Evolutionary conservation across 2,888 invertebrate species (phyloP).

Genomic region (Lithophane socia): DNA sequence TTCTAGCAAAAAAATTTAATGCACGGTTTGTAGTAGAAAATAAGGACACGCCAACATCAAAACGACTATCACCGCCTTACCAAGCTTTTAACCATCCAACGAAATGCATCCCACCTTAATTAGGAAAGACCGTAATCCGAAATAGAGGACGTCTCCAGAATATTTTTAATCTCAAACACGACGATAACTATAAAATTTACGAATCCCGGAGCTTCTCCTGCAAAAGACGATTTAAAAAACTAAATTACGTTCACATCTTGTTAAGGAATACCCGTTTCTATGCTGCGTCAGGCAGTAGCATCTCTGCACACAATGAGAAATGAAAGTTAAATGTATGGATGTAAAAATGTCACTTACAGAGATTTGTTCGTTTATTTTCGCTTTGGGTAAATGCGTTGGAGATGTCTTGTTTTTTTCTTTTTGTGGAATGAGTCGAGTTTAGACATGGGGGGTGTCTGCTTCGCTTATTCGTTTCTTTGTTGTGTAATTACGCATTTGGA

Average conservation of each 20-base stretch:
- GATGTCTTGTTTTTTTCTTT: constrained; percentile 40
- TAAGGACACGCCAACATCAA: not conserved
- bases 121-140: constrained; percentile 30
- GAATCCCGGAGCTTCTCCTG: constrained; percentile 25
- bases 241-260: constrained; percentile 46
- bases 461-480: constrained; percentile 32
- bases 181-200: constrained; percentile 57
- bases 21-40: not conserved
- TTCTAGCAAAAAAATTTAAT: too few relatives aligned
- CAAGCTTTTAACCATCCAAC: constrained; percentile 21
- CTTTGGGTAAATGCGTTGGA: constrained; percentile 48
- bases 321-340: constrained; percentile 64
- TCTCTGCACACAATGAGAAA: constrained; percentile 49
- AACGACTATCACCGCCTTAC: constrained; percentile 4
- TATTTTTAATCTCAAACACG: constrained; percentile 52
- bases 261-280: constrained; percentile 51
- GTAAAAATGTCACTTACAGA: constrained; percentile 64
- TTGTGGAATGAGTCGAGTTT: constrained; percentile 40
- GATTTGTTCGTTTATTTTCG: constrained; percentile 60
- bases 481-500: constrained; percentile 15
- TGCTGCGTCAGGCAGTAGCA: constrained; percentile 38
- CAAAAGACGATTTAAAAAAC: constrained; percentile 47
- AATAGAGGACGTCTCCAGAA: constrained; percentile 36
- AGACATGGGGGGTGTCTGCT: constrained; percentile 10
- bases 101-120: constrained; percentile 46